These are phyloP conservation scores for Hirtodrosophila duncani DNA, from an alignment of 2,888 invertebrate species.

Conservation along the genomic window DNA sequence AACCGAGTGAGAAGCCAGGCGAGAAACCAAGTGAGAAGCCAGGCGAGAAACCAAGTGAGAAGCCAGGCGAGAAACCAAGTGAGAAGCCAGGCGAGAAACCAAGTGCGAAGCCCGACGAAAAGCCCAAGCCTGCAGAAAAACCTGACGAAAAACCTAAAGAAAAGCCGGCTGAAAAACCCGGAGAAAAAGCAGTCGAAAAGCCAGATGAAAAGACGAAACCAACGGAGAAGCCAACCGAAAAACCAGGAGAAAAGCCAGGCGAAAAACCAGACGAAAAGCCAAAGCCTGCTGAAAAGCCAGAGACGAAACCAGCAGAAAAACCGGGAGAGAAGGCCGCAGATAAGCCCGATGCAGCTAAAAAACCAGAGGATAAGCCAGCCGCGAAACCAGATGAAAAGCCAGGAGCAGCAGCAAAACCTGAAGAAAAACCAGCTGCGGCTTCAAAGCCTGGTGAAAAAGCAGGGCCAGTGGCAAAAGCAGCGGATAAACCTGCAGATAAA, in stretches of 20 bases:
- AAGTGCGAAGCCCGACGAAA: background rate
- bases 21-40: too few relatives aligned
- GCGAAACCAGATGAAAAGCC: constrained; percentile 1
- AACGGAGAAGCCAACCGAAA: too few relatives aligned
- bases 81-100: too few relatives aligned
- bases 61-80: too few relatives aligned
- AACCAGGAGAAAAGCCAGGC: background rate
- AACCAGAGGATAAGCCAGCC: background rate
- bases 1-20: background rate
- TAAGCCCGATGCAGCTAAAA: too few relatives aligned
- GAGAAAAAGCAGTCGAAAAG: background rate
- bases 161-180: background rate
- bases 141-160: too few relatives aligned
- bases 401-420: constrained; percentile 5
- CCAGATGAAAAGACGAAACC: too few relatives aligned
- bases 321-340: background rate
- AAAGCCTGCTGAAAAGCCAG: background rate
- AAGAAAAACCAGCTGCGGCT: background rate
- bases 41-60: too few relatives aligned
- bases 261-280: background rate
- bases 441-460: background rate
- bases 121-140: background rate
- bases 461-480: background rate
- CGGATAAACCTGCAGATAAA: background rate
- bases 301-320: background rate